Evolutionary conservation across 2,113 vertebrate genomes (phyloP).

Genomic region (Rhadina sibilatrix): DNA sequence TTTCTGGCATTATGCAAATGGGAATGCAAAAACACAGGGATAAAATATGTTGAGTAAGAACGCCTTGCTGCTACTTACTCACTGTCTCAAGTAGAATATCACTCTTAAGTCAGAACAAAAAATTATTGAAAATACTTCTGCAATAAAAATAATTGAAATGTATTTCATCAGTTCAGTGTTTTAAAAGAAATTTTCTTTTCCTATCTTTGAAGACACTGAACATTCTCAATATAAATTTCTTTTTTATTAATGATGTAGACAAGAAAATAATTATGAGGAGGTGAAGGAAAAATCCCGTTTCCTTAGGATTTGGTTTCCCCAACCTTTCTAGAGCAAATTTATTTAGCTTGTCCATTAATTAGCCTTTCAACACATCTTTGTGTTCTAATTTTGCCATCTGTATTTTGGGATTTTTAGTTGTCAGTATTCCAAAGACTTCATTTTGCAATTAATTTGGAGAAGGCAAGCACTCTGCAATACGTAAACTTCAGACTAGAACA

Average conservation of each 20-base stretch:
- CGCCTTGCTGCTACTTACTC: background rate
- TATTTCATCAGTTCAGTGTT: background rate
- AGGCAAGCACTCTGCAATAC: background rate
- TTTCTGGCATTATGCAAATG: background rate
- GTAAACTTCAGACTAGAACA: background rate
- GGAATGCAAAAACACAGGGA: background rate
- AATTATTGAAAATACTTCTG: background rate
- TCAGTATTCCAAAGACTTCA: background rate
- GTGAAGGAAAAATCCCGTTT: background rate
- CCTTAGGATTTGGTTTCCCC: background rate
- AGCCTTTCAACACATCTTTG: background rate
- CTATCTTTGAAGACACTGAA: background rate
- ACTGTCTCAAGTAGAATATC: background rate
- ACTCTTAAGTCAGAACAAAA: background rate
- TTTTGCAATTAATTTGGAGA: background rate
- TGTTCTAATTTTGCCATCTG: slow-evolving; percentile 12
- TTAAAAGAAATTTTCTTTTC: background rate
- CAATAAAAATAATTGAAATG: background rate
- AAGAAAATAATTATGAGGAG: background rate
- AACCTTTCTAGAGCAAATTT: background rate
- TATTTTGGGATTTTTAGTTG: background rate
- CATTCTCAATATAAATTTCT: background rate
- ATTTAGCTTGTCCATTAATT: background rate
- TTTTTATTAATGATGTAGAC: background rate
- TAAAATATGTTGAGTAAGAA: background rate